Evolutionary conservation across 1,140 invertebrate species (phyloP).

Genomic region (Dufourea novaeangliae): DNA sequence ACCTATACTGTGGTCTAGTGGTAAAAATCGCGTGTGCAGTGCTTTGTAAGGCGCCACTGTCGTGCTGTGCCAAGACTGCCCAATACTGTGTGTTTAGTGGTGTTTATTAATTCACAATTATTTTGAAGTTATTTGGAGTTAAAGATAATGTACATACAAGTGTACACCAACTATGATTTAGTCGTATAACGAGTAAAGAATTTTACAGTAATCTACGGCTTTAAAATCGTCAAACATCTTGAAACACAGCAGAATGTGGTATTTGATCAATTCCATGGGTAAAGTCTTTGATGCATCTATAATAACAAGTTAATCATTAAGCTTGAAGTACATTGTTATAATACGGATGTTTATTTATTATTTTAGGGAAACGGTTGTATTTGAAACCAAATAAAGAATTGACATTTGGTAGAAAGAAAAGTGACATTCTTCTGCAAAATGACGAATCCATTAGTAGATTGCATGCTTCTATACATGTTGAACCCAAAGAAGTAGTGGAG

Average conservation of each 20-base stretch:
- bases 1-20: too few relatives aligned
- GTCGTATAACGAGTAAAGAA: too few relatives aligned
- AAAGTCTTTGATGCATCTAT: neutral
- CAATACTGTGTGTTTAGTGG: too few relatives aligned
- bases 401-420: constrained; percentile 57
- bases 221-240: neutral
- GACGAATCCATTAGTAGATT: constrained; percentile 68
- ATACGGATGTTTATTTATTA: neutral
- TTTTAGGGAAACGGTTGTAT: constrained; percentile 7
- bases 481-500: neutral
- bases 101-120: too few relatives aligned
- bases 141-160: too few relatives aligned
- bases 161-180: neutral
- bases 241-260: constrained; percentile 18
- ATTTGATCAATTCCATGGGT: neutral
- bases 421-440: constrained; percentile 54
- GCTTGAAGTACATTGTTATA: neutral
- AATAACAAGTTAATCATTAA: neutral
- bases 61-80: too few relatives aligned
- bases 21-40: too few relatives aligned
- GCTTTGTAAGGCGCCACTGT: too few relatives aligned
- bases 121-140: too few relatives aligned
- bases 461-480: constrained; percentile 60
- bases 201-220: neutral
- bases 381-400: neutral